Base-by-base conservation (phyloP, 2,797 vertebrate genomes). In the Intellagama lesueurii region DNA sequence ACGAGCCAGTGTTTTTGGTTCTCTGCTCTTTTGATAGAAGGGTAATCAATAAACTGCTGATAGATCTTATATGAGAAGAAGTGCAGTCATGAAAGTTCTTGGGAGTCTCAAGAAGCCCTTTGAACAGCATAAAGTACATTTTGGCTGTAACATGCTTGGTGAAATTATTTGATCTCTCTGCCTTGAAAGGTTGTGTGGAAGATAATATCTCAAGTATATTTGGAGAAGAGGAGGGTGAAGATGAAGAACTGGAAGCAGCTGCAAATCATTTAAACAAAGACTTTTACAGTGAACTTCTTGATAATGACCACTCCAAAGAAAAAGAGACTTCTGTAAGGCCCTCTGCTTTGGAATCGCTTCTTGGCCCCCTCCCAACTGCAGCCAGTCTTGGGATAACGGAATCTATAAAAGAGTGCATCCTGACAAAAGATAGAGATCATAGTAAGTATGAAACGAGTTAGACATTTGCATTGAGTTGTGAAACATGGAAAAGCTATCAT, bases 201-300 rank as follows among this genome's bases (percentile, higher is more conserved):
- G 96, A 98, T 60, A 56, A 87, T n/a, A 30, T 91, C 0, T 95
- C 96, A 17, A 92, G 97, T 0, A 2, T 96, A 5, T 94, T 96
- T 3, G 94, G 96, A 0, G 98, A 98, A 24, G 95, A 97, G 7
- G 97, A 97, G 0, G 94, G 90, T 0, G 98, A 98, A 90, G 98
- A 98, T 0, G 98, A 98, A 28, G 98, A 98, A 84, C 96, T 99
- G 28, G 96, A 97, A 94, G 98, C 98, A 0, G 98, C 98, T 1
- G 98, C 98, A 77, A 97, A 97, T 90, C 98, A 99, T 96, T 97
- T 99, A 81, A 98, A 97, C 95, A 98, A 97, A 91, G 97, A 98
- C 79, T 96, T 98, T 0, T 97, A 95, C 35, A 94, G 88, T 26
- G 97, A 98, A 84, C 94, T 98, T 12, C 95, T 97, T 1, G 95